Evolutionary conservation across 2,888 invertebrate genomes (phyloP), one percentile per base, ranked within the genome.

Genomic region (Coleophora deauratella): DNA sequence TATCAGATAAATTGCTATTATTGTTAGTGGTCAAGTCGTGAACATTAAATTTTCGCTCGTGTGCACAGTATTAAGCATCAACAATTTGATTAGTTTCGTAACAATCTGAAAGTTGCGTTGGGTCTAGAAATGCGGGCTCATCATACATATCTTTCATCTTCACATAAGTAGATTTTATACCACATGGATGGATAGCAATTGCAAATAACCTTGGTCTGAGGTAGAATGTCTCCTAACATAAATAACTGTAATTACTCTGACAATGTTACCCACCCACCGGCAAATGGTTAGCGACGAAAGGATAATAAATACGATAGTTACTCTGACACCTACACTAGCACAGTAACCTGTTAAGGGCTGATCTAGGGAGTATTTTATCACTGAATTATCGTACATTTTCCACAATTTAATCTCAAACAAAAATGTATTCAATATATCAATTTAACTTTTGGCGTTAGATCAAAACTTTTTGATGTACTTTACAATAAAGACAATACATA

Each of bases 41-140:
- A 72, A 65, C 66, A 59, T 66, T 62, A 62, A 21, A 61, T 63
- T 64, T 65, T 61, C 74, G 71, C 60, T 80, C 78, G 78, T 78
- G 78, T 71, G 72, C 64, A 64, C 66, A 59, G 65, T 63, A 68
- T 73, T 71, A 73, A 57, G 55, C 40, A 43, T 43, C 44, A 49
- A 54, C 57, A 55, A 56, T 55, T 55, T 55, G 40, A 42, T 51
- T 3, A 15, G 40, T 44, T 38, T 35, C 32, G 38, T 36, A 35
- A 44, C n/a, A 9, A 9, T 33, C 12, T 14, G 43, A 44, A 42
- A 41, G 41, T 37, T 40, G 15, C 7, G 39, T 36, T 38, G 38
- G 40, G 27, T 27, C 21, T 38, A 33, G 27, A 36, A 37, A 27
- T 35, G 36, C 38, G 32, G 15, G 41, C 33, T 39, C 21, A 31